Base-by-base conservation (phyloP, 30 jellyfish, hydroid and myxozoan species). In the Morbakka virulenta region DNA sequence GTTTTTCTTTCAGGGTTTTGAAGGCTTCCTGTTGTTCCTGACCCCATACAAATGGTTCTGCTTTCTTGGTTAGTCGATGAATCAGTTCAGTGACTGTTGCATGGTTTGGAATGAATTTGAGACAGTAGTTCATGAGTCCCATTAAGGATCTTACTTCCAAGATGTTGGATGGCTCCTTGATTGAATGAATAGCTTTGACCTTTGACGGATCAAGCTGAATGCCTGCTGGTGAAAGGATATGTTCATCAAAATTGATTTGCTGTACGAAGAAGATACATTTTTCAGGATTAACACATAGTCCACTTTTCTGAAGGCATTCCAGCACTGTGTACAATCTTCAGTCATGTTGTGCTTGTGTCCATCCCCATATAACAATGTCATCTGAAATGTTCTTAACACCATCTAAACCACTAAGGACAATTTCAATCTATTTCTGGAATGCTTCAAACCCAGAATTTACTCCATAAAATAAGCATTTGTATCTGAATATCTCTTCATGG, bases 291-390 rank as follows among this genome's bases (percentile, higher is more conserved):
- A n/a, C n/a, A n/a, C n/a, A n/a, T n/a, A n/a, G n/a, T n/a, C n/a
- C n/a, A n/a, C n/a, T n/a, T n/a, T n/a, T n/a, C n/a, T n/a, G n/a
- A n/a, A n/a, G n/a, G n/a, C n/a, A 17, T 41, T 41, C 17, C 17
- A 70, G 70, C 50, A 70, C 82, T 29, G 1, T 23, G 49, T 36
- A 29, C 50, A 52, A 69, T 13, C 65, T 62, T 49, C 17, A 31
- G 35, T 74, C 49, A 41, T 74, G 64, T 52, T 74, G 62, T 69
- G 28, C 78, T 50, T 22, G 53, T 26, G 61, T 50, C 22, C 33
- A 25, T 25, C 77, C 82, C 79, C 79, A 74, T 2, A 76, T 76
- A 61, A 76, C 64, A 76, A 76, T 62, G 48, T 57, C 85, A 34
- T 62, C 88, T 4, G 57, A 23, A 50, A 63, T 57, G 33, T 79